Conservation (phyloP, 2,797 vertebrate genomes). For the Austrolebias charrua region DNA sequence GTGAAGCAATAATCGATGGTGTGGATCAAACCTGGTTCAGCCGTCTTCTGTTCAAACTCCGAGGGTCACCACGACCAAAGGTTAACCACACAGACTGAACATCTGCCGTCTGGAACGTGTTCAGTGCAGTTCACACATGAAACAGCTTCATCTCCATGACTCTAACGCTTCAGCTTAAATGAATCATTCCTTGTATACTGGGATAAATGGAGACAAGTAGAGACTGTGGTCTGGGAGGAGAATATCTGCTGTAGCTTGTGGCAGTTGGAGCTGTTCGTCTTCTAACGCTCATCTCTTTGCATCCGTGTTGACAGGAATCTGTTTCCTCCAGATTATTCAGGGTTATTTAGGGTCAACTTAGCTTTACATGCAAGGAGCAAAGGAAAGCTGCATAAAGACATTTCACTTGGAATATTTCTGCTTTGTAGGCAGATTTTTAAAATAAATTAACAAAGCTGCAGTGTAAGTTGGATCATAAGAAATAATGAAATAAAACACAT, state of each 20-base stretch:
- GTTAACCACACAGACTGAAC: no score
- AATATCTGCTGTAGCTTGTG: background rate
- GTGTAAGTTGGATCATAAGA: background rate
- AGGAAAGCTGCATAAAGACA: background rate
- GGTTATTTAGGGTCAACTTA: conserved; percentile 22
- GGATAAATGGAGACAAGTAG: no score
- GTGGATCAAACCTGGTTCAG: no score
- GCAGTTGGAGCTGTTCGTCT: background rate
- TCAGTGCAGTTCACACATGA: no score
- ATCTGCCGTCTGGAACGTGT: no score
- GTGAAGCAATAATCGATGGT: no score
- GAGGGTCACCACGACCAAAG: no score
- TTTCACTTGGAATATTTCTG: background rate
- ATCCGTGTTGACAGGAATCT: conserved; percentile 22
- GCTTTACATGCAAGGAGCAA: conserved; percentile 12
- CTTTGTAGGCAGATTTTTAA: background rate
- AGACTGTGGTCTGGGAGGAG: no score
- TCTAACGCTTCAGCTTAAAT: no score
- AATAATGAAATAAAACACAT: background rate
- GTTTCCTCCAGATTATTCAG: conserved; percentile 30
- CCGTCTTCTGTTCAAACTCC: no score
- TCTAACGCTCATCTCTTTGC: conserved; percentile 5
- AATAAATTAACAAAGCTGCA: background rate
- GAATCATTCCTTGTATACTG: no score
- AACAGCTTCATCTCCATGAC: no score